Evolutionary conservation across 2,888 invertebrate species (phyloP).

Genomic region (Kuschelorhynchus macadamiae): DNA sequence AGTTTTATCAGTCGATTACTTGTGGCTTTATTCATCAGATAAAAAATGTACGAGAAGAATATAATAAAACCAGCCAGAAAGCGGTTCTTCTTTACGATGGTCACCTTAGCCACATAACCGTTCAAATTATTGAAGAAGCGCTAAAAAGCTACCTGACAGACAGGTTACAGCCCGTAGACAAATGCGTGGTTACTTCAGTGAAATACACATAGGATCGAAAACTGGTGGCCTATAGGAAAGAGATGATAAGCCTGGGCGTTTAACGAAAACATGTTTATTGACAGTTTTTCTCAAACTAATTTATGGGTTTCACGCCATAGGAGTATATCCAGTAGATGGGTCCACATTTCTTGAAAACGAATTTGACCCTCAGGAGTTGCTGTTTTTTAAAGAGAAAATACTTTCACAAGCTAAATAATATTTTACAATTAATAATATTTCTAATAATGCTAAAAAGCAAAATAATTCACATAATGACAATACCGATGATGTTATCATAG

Average conservation of each 20-base stretch:
- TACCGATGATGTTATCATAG: constrained; percentile 1
- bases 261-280: constrained; percentile 13
- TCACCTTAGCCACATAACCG: constrained; percentile 48
- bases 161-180: constrained; percentile 47
- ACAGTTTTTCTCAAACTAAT: constrained; percentile 17
- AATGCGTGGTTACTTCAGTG: constrained; percentile 37
- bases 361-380: too few relatives aligned
- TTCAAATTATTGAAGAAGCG: constrained; percentile 41
- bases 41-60: constrained; percentile 13
- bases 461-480: neutral
- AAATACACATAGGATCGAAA: constrained; percentile 46
- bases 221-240: constrained; percentile 23
- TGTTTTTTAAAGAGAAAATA: constrained; percentile 1
- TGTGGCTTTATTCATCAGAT: constrained; percentile 44
- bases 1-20: constrained; percentile 48
- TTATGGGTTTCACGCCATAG: constrained; percentile 8
- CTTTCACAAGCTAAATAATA: too few relatives aligned
- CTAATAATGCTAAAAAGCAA: too few relatives aligned
- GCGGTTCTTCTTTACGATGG: too few relatives aligned
- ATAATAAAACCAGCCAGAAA: too few relatives aligned
- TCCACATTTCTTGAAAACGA: neutral
- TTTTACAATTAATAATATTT: too few relatives aligned
- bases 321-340: too few relatives aligned
- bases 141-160: constrained; percentile 46
- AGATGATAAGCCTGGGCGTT: too few relatives aligned